Evolutionary conservation across 2,113 vertebrate genomes (phyloP), one percentile per base, ranked within the genome.

Genomic region (Glaucidium brasilianum): DNA sequence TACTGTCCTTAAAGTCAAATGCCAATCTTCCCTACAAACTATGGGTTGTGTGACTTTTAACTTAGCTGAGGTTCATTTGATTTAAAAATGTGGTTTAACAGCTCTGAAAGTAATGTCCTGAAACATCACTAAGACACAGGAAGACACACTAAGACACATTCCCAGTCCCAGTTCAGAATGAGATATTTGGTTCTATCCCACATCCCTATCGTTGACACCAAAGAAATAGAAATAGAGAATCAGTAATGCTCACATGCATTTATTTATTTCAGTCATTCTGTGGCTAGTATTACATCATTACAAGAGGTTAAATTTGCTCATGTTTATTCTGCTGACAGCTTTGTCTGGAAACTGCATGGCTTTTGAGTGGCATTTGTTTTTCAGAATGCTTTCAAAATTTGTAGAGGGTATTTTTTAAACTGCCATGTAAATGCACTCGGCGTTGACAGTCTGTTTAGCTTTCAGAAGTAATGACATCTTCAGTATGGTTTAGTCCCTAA

Each of bases 381-480:
- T 50, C 56, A 79, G 67, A 93, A 87, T 53, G 56, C 52, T 90
- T 96, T 96, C 96, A 93, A 92, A 60, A 85, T 91, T 82, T 90
- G 80, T 41, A 72, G 59, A 81, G 79, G 53, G 12, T 56, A 88
- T 87, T 92, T 93, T 95, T 90, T 74, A 89, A 88, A 39, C 69
- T 64, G 52, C 34, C 60, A 53, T 63, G 79, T 95, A 62, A 72
- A 74, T 81, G 58, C 74, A 81, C 72, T 74, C 45, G 75, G 37
- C 9, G 6, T 26, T 93, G 95, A 92, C 90, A 95, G 56, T 47
- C 49, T 97, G 86, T 96, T 96, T 96, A 95, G 35, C 43, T 96
- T 96, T 63, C 39, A 83, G 53, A 94, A 95, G 50, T 92, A 95
- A 95, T 96, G 88, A 78, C 19, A 58, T 68, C 26, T 76, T 96